phyloP scores from a whole-genome alignment of 2,113 vertebrate species.

The Dendropsophus ebraccatus region DNA sequence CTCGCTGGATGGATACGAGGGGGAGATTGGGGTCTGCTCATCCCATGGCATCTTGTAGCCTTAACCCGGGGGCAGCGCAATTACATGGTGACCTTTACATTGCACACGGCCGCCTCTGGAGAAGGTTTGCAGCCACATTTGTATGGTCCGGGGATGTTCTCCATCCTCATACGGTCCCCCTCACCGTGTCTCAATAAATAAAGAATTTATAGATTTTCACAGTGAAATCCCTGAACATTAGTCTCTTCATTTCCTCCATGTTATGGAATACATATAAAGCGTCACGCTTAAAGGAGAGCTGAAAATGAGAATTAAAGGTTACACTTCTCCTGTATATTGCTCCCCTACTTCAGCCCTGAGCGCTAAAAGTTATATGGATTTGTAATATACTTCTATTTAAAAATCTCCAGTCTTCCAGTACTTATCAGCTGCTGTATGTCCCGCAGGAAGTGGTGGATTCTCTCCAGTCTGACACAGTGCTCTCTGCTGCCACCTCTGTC shows the following conservation, averaged over 20 bases:
- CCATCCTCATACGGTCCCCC: not conserved
- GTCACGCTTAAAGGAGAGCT: not conserved
- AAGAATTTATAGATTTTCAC: conserved; percentile 32
- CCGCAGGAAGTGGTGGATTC: no score
- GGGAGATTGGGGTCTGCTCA: not conserved
- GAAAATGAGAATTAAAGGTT: not conserved
- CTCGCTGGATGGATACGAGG: not conserved
- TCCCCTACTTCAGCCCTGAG: no score
- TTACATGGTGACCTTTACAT: conserved; percentile 53
- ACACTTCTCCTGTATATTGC: no score
- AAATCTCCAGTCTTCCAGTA: no score
- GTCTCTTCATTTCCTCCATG: not conserved
- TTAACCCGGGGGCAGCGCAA: conserved; percentile 48
- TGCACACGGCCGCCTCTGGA: conserved; percentile 26
- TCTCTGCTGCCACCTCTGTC: no score
- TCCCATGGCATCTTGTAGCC: conserved; percentile 19
- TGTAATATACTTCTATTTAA: no score
- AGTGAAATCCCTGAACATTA: not conserved
- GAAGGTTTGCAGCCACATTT: conserved; percentile 42
- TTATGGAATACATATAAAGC: not conserved
- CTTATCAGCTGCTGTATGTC: no score
- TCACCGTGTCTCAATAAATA: conserved; percentile 18
- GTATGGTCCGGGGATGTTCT: conserved; percentile 15
- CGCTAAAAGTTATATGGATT: no score
- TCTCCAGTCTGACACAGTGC: no score